Base-by-base conservation (phyloP, 2,113 vertebrate genomes). In the Chlamydotis undulata region DNA sequence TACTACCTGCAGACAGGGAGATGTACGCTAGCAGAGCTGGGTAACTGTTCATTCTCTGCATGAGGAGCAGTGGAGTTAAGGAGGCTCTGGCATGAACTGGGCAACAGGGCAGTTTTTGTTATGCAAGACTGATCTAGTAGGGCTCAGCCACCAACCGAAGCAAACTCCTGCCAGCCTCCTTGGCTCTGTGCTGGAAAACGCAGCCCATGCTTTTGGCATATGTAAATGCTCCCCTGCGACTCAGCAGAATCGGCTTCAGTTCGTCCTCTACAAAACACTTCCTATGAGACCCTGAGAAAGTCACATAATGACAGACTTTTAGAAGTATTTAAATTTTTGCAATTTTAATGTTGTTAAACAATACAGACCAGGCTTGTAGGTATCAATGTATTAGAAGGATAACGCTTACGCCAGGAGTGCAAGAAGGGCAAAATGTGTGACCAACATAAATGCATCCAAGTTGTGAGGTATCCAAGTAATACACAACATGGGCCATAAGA, bases 281-380 rank as follows among this genome's bases (percentile, higher is more conserved):
- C 19, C 47, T 60, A 22, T 24, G 47, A 77, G 28, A 86, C n/a
- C 18, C 37, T 25, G 41, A 87, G n/a, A n/a, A 93, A 96, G 71
- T 75, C 76, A 92, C 16, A 5, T 12, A 63, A 92, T 74, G 64
- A 63, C 41, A 89, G 31, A 37, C 14, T 64, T 80, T 70, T 59
- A n/a, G 14, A 63, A 8, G 3, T 26, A 52, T 81, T 70, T 47
- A 55, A 21, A 18, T n/a, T 37, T 29, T 29, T 79, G 29, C 16
- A 15, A 8, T 73, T 71, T 49, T 49, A 65, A 25, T n/a, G 8
- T 45, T 92, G 85, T 53, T 52, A 9, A 86, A 35, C 0, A 0
- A 41, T 31, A 50, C 14, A 24, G 6, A 31, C 28, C 3, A 2
- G 0, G 0, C 3, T n/a, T 53, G 11, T 17, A 31, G 0, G 1